Base-by-base conservation (phyloP, 2,113 vertebrate species). In the Sarotherodon lohbergeri region DNA sequence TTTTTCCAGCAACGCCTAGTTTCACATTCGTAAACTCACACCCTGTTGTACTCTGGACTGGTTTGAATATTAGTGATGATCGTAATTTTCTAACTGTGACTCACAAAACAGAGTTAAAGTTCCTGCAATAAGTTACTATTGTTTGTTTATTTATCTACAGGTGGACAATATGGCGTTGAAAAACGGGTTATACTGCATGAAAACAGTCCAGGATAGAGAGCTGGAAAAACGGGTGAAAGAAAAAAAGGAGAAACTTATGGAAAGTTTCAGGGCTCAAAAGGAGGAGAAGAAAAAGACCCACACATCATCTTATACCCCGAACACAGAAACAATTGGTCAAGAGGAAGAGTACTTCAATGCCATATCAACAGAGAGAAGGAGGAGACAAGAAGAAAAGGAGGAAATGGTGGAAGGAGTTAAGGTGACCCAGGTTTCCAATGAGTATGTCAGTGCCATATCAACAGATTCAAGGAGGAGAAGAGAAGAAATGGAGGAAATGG, bases 111-210 rank as follows among this genome's bases (percentile, higher is more conserved):
- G 46, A 32, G 43, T 66, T 80, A 24, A 12, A 9, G 34, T 82
- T 80, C 22, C 66, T 59, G 17, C 29, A 32, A n/a, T 39, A 46
- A 55, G 29, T 36, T 50, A 39, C 16, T 24, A 7, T 39, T 66
- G 61, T 66, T 59, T 29, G 27, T 1, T 87, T 57, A 2, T 84
- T 57, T 48, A 36, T 84, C 14, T 17, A 48, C 87, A 97, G 96
- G 94, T 97, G 59, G 95, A 96, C 27, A 43, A 55, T 6, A 91
- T 97, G 92, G 93, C 91, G 3, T 34, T 82, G 68, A 68, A 24
- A 71, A 93, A 90, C 0, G 95, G 96, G 2, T 89, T 92, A 5
- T 94, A 83, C 85, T 50, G 41, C 46, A 9, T 86, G 39, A 92
- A 93, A 81, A 84, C 93, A 5, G n/a, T 17, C n/a, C 76, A 86